Percentiles rank a stretch among this genome's conserved stretches.
Evolutionary conservation across 2,797 vertebrate species (phyloP).

Genomic region (Acipenser ruthenus): DNA sequence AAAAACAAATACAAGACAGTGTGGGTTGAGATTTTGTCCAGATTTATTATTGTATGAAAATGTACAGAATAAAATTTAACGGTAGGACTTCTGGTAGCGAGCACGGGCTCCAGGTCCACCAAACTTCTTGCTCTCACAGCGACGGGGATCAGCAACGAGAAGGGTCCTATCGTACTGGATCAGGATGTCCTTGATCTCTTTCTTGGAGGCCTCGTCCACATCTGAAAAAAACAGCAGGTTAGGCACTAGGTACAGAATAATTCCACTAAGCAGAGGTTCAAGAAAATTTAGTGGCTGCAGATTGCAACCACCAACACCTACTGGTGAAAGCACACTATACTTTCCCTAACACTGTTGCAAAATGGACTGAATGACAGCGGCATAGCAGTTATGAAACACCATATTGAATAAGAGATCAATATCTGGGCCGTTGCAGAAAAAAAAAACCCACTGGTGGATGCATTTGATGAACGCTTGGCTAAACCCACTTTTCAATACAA

Average conservation of each 20-base stretch:
- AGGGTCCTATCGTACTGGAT: slow-evolving; percentile 97
- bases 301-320: neutral
- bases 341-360: neutral
- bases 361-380: too few relatives aligned
- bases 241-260: neutral
- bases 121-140: slow-evolving; percentile 98
- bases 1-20: too few relatives aligned
- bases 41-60: slow-evolving; percentile 66
- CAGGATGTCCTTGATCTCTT: slow-evolving; percentile 98
- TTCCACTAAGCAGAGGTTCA: neutral
- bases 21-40: too few relatives aligned
- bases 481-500: too few relatives aligned
- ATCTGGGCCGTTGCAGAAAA: too few relatives aligned
- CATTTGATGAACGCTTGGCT: too few relatives aligned
- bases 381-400: too few relatives aligned
- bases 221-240: slow-evolving; percentile 46
- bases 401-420: too few relatives aligned
- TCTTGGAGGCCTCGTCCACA: slow-evolving; percentile 97
- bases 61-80: slow-evolving; percentile 65
- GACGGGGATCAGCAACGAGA: slow-evolving; percentile 92
- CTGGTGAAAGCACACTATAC: too few relatives aligned
- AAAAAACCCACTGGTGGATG: too few relatives aligned
- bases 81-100: slow-evolving; percentile 99
- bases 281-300: neutral
- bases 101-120: slow-evolving; percentile 97